phyloP scores from a whole-genome alignment of 2,888 invertebrate species.

The Agrotis exclamationis region DNA sequence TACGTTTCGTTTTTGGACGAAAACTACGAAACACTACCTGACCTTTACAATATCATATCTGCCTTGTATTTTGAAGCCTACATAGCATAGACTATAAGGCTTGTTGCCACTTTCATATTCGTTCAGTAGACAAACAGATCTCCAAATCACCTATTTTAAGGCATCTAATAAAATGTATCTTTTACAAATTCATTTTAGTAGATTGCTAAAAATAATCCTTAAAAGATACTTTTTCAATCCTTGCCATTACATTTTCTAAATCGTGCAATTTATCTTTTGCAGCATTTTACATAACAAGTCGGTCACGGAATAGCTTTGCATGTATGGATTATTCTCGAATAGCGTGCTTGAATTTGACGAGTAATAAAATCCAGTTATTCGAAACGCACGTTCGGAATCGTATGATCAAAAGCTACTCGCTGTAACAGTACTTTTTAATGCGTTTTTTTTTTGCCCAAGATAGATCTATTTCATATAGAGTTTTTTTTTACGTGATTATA shows the following conservation, averaged over 20 bases:
- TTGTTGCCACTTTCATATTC: too few species aligned
- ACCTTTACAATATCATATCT: too few species aligned
- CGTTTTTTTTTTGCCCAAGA: not conserved
- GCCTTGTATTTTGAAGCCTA: too few species aligned
- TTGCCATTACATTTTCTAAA: not conserved
- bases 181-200: too few species aligned
- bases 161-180: too few species aligned
- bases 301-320: not conserved
- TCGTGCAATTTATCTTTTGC: not conserved
- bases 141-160: too few species aligned
- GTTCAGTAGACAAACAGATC: too few species aligned
- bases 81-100: too few species aligned
- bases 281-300: not conserved
- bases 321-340: conserved; percentile 15
- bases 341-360: conserved; percentile 10
- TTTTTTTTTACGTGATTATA: too few species aligned
- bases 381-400: conserved; percentile 18
- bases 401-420: conserved; percentile 3
- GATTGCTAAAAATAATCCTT: too few species aligned
- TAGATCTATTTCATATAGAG: too few species aligned
- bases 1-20: too few species aligned
- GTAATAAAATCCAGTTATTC: conserved; percentile 29
- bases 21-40: not conserved
- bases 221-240: not conserved
- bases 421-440: not conserved